These are phyloP conservation scores for Pachyrhynchus sulphureomaculatus DNA, from an alignment of 1,140 invertebrate genomes.

Conservation along the genomic window DNA sequence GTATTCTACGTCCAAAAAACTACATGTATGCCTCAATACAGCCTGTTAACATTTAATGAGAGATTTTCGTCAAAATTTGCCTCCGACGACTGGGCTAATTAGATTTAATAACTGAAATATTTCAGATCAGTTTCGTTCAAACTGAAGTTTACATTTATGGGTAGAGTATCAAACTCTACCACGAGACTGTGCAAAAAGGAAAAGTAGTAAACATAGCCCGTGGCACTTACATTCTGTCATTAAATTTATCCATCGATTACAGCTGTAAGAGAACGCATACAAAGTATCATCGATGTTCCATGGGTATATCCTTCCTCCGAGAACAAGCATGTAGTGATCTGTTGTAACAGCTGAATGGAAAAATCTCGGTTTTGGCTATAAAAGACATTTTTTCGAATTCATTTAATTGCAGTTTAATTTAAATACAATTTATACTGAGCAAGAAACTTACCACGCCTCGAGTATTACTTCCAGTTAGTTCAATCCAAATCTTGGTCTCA, in stretches of 20 bases:
- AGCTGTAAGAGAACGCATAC: conserved; percentile 85
- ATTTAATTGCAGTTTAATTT: neutral
- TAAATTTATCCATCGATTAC: conserved; percentile 84
- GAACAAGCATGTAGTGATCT: conserved; percentile 86
- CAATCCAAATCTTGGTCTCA: conserved; percentile 72
- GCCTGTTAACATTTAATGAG: too few species aligned
- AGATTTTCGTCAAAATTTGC: too few species aligned
- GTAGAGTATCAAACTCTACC: too few species aligned
- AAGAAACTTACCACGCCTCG: conserved; percentile 39
- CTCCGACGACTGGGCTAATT: too few species aligned
- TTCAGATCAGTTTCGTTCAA: too few species aligned
- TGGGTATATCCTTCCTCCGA: conserved; percentile 77
- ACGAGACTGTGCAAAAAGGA: too few species aligned
- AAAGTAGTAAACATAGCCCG: too few species aligned
- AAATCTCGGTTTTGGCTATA: conserved; percentile 72
- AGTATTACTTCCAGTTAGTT: conserved; percentile 53
- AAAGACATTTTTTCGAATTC: conserved; percentile 15
- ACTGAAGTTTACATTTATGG: too few species aligned
- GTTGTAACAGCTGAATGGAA: conserved; percentile 88
- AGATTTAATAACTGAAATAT: too few species aligned
- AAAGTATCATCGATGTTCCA: conserved; percentile 72
- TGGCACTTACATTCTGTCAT: conserved; percentile 59
- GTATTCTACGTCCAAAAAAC: too few species aligned
- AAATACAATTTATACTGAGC: neutral
- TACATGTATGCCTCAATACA: too few species aligned